Evolutionary conservation across 2,888 invertebrate species (phyloP), one percentile per base, ranked within the genome.

Genomic region (Thecophora atra): DNA sequence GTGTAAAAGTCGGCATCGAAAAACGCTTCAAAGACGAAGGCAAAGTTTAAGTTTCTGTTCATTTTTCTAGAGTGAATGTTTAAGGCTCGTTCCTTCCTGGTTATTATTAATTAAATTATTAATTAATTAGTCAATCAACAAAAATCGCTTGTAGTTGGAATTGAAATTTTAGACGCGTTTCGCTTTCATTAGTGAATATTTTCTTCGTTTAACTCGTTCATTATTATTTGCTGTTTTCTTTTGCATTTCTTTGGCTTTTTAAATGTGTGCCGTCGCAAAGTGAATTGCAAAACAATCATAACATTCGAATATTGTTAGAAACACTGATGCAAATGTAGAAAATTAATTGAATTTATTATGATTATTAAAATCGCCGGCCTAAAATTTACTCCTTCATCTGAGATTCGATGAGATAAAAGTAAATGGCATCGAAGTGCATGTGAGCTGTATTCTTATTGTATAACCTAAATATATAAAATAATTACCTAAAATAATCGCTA

Each of bases 1-100:
- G 89, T 86, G 84, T 86, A 86, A 83, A 86, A 84, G 84, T 87
- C 87, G 83, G 86, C 88, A 83, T 87, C 87, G 81, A 86, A 81
- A 77, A 84, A 85, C 82, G 87, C 87, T 87, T 87, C 80, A 82
- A 81, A 79, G 78, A 80, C 78, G n/a, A n/a, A n/a, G 80, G 76
- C 70, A 75, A 70, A 62, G 26, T 69, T 69, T 47, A 67, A 75
- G 52, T 73, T 74, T 70, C 70, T 65, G 4, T 47, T 37, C 7
- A 1, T 37, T 37, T 6, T 37, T 37, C 7, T 37, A 37, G 37
- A 37, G 37, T 37, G 37, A 47, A 17, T 47, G 37, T 37, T 6
- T 37, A 37, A 11, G 11, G 11, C 37, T 47, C 13, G 6, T 47
- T 24, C 68, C 72, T 73, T 71, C 72, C 54, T 37, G 37, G 37